These are phyloP conservation scores for Latrodectus geometricus DNA, from an alignment of 1,140 invertebrate species.

Conservation along the genomic window DNA sequence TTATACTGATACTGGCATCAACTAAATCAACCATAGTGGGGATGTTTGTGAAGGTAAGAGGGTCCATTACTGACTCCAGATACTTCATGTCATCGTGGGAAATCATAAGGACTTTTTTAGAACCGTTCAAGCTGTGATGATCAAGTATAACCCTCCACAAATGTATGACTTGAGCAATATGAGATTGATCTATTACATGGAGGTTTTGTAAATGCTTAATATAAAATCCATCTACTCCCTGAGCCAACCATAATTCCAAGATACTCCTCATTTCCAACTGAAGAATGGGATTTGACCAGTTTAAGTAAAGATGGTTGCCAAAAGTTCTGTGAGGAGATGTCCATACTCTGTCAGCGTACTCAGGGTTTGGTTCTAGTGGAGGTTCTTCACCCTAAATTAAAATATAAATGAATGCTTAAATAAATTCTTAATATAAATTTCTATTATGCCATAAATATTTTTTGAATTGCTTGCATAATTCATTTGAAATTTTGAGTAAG, in stretches of 20 bases:
- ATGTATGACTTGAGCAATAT: background rate
- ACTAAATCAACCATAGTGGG: conserved; percentile 23
- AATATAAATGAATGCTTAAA: background rate
- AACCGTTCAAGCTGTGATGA: conserved; percentile 25
- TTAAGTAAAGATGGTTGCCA: conserved; percentile 53
- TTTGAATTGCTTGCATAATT: too few species aligned
- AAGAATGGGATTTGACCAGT: conserved; percentile 62
- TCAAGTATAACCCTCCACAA: conserved; percentile 35
- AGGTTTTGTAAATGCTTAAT: conserved; percentile 77
- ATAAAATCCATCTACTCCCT: conserved; percentile 84
- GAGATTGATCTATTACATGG: conserved; percentile 69
- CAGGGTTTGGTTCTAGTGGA: conserved; percentile 13
- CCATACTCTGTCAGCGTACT: conserved; percentile 23
- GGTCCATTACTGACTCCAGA: conserved; percentile 28
- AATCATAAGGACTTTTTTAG: conserved; percentile 24
- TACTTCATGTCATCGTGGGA: conserved; percentile 13
- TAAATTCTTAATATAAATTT: too few species aligned
- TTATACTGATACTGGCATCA: conserved; percentile 18
- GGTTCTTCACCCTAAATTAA: conserved; percentile 33
- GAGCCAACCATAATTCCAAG: conserved; percentile 76
- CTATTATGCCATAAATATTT: too few species aligned
- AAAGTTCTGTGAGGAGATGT: conserved; percentile 50
- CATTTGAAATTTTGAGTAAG: too few species aligned
- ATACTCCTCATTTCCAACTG: conserved; percentile 66
- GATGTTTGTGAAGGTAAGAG: background rate